Evolutionary conservation across 2,113 vertebrate species (phyloP).

Genomic region (Alligator mississippiensis): DNA sequence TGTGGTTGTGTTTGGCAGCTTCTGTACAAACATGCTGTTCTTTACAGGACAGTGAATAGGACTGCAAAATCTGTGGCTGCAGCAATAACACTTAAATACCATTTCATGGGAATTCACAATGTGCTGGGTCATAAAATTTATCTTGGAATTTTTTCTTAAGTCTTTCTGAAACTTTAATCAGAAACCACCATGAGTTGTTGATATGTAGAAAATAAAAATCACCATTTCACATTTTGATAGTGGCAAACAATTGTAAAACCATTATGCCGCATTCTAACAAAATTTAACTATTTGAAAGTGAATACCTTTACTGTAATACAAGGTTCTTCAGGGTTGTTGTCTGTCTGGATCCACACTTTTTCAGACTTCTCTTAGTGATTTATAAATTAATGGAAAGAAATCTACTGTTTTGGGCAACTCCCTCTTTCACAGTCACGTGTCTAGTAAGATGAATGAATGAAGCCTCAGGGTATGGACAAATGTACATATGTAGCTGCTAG

Average conservation of each 20-base stretch:
- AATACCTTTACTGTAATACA: background rate
- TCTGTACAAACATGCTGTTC: background rate
- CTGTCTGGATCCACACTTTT: background rate
- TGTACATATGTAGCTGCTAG: no score
- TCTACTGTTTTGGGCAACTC: background rate
- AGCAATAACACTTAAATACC: background rate
- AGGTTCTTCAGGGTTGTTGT: background rate
- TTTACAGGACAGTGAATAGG: background rate
- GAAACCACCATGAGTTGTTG: slow-evolving; percentile 1
- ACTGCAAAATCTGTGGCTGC: background rate
- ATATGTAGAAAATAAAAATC: background rate
- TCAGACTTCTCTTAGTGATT: background rate
- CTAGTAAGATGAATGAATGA: background rate
- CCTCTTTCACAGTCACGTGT: background rate
- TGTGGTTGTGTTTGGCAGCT: background rate
- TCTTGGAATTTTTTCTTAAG: background rate
- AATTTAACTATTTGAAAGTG: background rate
- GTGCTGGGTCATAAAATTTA: background rate
- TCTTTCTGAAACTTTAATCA: background rate
- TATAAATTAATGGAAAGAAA: background rate
- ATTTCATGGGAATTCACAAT: background rate
- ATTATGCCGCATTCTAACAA: background rate
- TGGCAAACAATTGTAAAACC: background rate
- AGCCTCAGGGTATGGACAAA: no score
- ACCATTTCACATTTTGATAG: background rate